Conservation (phyloP, 2,113 vertebrate genomes). For the Probosciger aterrimus region DNA sequence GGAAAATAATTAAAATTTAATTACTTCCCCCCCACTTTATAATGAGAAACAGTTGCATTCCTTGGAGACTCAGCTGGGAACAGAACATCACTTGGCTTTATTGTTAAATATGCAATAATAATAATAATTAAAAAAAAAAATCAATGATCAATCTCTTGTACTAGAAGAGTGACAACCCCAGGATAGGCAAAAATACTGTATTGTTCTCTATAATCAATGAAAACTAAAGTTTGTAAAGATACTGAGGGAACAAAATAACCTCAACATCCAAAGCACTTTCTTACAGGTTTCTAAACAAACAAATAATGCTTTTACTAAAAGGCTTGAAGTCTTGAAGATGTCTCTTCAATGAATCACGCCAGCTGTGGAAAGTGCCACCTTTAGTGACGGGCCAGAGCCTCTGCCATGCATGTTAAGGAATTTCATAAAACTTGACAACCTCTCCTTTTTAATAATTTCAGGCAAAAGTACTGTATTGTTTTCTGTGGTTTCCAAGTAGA, state of each 20-base stretch:
- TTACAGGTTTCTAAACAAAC: not conserved
- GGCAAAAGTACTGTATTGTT: not conserved
- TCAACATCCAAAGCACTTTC: not conserved
- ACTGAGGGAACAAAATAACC: not conserved
- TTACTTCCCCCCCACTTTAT: not conserved
- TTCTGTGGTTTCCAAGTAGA: not conserved
- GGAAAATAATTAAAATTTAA: constrained; percentile 69
- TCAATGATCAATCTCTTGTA: constrained; percentile 1
- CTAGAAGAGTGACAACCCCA: not conserved
- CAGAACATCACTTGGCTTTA: constrained; percentile 24
- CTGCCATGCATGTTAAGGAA: not conserved
- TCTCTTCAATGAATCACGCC: not conserved
- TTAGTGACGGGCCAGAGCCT: not conserved
- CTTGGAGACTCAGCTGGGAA: constrained; percentile 29
- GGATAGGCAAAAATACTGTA: not conserved
- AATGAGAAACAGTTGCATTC: constrained; percentile 53
- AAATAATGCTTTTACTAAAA: not conserved
- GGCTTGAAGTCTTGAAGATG: not conserved
- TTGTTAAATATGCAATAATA: constrained; percentile 27
- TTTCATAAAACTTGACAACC: not conserved
- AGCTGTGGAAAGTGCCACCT: not conserved
- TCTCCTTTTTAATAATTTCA: not conserved
- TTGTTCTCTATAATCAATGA: not conserved
- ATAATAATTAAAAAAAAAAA: not conserved
- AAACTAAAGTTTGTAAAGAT: not conserved